A percentile compares a stretch with the other conserved stretches of the same genome.
Evolutionary conservation across 2,113 vertebrate genomes (phyloP).

Genomic region (Spilogale gracilis): DNA sequence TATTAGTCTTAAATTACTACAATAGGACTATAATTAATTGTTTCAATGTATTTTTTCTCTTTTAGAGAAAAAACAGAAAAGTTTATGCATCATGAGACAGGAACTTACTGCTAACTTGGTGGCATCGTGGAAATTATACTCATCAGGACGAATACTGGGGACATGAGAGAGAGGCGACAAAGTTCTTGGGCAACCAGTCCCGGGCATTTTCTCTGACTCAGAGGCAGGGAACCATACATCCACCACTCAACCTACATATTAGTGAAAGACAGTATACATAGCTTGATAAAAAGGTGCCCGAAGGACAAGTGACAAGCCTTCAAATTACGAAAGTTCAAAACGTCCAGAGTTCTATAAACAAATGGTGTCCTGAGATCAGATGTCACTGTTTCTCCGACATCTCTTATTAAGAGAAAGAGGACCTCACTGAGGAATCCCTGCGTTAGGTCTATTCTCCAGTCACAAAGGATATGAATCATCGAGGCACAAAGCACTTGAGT

Average conservation of each 20-base stretch:
- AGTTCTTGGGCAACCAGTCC: neutral
- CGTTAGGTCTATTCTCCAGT: neutral
- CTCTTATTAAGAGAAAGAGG: neutral
- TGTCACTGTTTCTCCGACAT: neutral
- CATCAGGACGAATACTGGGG: neutral
- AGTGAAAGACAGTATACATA: neutral
- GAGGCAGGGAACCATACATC: neutral
- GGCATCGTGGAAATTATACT: neutral
- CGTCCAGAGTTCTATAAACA: neutral
- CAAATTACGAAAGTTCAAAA: conserved; percentile 51
- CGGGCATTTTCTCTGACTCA: neutral
- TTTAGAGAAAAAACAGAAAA: neutral
- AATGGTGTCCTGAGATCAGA: neutral
- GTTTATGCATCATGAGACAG: neutral
- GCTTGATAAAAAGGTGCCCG: neutral
- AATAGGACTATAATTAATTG: neutral
- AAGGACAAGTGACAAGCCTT: conserved; percentile 21
- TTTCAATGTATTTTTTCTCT: conserved; percentile 21
- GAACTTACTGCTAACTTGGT: neutral
- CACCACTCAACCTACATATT: neutral
- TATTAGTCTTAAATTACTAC: neutral
- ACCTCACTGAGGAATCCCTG: neutral
- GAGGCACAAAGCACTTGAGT: neutral
- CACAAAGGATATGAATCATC: neutral
- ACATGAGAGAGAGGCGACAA: neutral